A percentile compares a stretch with the other conserved stretches of the same genome.
phyloP scores from a whole-genome alignment of 1,140 invertebrate genomes.

The Brachionus calyciflorus region DNA sequence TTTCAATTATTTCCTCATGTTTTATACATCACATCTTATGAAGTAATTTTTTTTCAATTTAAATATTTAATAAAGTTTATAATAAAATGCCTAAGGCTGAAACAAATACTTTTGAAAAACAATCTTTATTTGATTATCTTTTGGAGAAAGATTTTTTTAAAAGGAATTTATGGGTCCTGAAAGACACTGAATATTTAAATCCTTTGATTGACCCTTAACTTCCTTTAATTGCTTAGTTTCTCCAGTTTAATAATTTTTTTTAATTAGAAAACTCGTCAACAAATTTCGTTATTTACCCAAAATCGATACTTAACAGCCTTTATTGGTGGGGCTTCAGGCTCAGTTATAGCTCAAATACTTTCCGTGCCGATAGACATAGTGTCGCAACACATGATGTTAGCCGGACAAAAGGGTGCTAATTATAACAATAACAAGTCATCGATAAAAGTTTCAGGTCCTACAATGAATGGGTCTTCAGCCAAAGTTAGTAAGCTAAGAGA shows the following conservation, averaged over 20 bases:
- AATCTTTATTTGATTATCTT: no score
- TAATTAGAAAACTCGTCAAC: slow-evolving; percentile 1
- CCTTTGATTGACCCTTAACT: no score
- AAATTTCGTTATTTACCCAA: neutral
- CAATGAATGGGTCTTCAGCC: neutral
- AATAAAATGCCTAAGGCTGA: slow-evolving; percentile 46
- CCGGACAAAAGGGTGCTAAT: slow-evolving; percentile 63
- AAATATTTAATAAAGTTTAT: slow-evolving; percentile 64
- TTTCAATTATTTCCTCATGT: slow-evolving; percentile 75
- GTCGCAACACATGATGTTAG: slow-evolving; percentile 92
- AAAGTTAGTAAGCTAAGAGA: neutral
- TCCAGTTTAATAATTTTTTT: no score
- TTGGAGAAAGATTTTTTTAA: no score
- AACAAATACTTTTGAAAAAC: no score
- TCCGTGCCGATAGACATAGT: slow-evolving; percentile 93
- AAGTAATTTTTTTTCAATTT: slow-evolving; percentile 70
- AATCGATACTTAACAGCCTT: slow-evolving; percentile 53
- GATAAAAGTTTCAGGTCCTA: no score
- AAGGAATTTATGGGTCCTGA: no score
- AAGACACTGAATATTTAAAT: no score
- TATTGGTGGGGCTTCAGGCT: slow-evolving; percentile 80
- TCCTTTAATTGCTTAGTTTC: no score
- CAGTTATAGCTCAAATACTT: slow-evolving; percentile 86
- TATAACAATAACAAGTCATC: neutral
- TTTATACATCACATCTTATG: slow-evolving; percentile 91